Evolutionary conservation across 1,140 invertebrate genomes (phyloP).

Genomic region (Drosophila elegans): DNA sequence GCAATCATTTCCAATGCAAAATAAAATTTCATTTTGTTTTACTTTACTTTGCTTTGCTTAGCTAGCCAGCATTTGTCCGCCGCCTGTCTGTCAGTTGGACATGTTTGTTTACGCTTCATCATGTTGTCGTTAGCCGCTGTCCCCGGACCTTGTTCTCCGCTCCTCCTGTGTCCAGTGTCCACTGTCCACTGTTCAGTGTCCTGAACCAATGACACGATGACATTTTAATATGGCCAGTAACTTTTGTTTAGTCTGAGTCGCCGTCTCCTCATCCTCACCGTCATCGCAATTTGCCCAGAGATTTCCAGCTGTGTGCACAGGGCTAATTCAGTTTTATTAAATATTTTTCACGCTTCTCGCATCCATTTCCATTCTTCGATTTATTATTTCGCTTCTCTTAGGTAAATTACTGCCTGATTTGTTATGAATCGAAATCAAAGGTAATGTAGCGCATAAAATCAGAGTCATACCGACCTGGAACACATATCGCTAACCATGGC

Average conservation of each 20-base stretch:
- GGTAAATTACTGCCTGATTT: slow-evolving; percentile 79
- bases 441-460: slow-evolving; percentile 83
- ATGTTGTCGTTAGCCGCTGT: slow-evolving; percentile 76
- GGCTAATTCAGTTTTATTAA: slow-evolving; percentile 64
- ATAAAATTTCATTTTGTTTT: slow-evolving; percentile 83
- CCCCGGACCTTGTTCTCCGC: slow-evolving; percentile 24
- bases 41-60: slow-evolving; percentile 31
- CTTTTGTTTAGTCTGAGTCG: slow-evolving; percentile 72
- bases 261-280: slow-evolving; percentile 34
- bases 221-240: slow-evolving; percentile 81
- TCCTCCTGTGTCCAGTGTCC: neutral
- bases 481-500: slow-evolving; percentile 54
- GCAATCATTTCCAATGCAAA: slow-evolving; percentile 80
- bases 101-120: slow-evolving; percentile 84
- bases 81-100: slow-evolving; percentile 69
- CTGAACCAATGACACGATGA: slow-evolving; percentile 76
- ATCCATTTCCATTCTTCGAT: slow-evolving; percentile 50
- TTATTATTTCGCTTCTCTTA: slow-evolving; percentile 64
- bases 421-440: slow-evolving; percentile 81
- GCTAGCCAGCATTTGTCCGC: slow-evolving; percentile 23
- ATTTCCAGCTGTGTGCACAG: slow-evolving; percentile 53
- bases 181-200: neutral
- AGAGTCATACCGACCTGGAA: slow-evolving; percentile 79
- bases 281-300: slow-evolving; percentile 67
- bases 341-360: slow-evolving; percentile 59